phyloP scores from a whole-genome alignment of 2,888 invertebrate species.

The Drosophila vallismaia region DNA sequence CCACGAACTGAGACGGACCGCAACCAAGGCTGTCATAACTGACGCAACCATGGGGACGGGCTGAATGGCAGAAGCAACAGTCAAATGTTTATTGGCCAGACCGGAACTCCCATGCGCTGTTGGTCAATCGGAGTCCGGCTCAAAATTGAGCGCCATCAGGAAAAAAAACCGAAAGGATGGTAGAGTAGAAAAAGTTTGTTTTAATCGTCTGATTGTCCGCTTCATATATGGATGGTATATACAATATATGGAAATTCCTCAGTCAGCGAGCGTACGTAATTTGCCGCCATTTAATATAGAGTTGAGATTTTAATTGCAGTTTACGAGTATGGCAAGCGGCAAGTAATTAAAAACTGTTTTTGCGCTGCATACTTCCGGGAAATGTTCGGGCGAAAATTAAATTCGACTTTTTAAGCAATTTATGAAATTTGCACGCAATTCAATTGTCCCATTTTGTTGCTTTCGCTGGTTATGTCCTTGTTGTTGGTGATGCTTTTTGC shows the following conservation, averaged over 20 bases:
- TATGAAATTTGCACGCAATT: constrained; percentile 73
- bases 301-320: constrained; percentile 63
- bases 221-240: not conserved
- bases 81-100: constrained; percentile 65
- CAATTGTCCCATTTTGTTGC: constrained; percentile 58
- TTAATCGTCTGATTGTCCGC: constrained; percentile 15
- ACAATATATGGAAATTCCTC: constrained; percentile 53
- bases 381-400: constrained; percentile 52
- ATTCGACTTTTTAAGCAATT: constrained; percentile 68
- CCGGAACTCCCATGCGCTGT: constrained; percentile 40
- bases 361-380: constrained; percentile 33
- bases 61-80: constrained; percentile 28
- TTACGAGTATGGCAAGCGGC: constrained; percentile 35
- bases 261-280: constrained; percentile 50
- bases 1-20: constrained; percentile 19
- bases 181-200: constrained; percentile 16
- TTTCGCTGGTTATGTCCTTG: constrained; percentile 21
- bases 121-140: constrained; percentile 28
- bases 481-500: constrained; percentile 8
- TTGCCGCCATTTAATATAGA: constrained; percentile 59
- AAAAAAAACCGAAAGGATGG: constrained; percentile 4
- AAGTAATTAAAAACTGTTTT: constrained; percentile 51
- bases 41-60: constrained; percentile 37
- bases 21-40: constrained; percentile 58
- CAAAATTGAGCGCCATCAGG: constrained; percentile 36